Evolutionary conservation across 35 echinoderm and acorn worm species (phyloP).

Genomic region (Heliocidaris erythrogramma): DNA sequence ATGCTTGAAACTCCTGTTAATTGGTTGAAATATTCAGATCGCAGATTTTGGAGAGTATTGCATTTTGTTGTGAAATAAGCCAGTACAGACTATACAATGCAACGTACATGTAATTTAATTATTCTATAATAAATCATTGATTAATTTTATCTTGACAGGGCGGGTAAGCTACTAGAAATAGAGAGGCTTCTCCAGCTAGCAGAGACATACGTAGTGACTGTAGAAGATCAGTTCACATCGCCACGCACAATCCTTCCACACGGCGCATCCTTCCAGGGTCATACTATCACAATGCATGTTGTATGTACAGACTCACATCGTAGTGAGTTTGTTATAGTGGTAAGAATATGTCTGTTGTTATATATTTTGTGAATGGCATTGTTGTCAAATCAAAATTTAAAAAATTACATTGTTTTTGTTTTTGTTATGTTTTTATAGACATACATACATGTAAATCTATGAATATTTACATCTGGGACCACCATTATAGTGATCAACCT

Average conservation of each 20-base stretch:
- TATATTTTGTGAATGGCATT: neutral
- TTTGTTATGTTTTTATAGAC: neutral
- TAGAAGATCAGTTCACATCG: conserved; percentile 81
- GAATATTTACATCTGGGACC: neutral
- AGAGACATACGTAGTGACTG: conserved; percentile 88
- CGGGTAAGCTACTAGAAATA: conserved; percentile 85
- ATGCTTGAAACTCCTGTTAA: no score
- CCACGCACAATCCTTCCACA: conserved; percentile 92
- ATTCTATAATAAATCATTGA: no score
- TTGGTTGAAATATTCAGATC: no score
- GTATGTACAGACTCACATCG: conserved; percentile 83
- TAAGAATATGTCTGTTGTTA: conserved; percentile 45
- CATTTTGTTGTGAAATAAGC: no score
- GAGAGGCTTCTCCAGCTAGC: conserved; percentile 88
- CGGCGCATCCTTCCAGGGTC: conserved; percentile 95
- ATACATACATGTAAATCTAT: no score
- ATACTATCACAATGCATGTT: conserved; percentile 88
- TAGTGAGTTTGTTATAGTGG: conserved; percentile 85
- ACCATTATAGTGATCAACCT: neutral
- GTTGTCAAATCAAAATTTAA: no score
- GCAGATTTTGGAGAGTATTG: no score
- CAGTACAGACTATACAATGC: no score
- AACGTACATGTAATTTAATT: no score
- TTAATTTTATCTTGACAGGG: no score
- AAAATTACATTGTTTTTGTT: neutral